Evolutionary conservation across 2,113 vertebrate genomes (phyloP).

Genomic region (Orientallactaga bullata): DNA sequence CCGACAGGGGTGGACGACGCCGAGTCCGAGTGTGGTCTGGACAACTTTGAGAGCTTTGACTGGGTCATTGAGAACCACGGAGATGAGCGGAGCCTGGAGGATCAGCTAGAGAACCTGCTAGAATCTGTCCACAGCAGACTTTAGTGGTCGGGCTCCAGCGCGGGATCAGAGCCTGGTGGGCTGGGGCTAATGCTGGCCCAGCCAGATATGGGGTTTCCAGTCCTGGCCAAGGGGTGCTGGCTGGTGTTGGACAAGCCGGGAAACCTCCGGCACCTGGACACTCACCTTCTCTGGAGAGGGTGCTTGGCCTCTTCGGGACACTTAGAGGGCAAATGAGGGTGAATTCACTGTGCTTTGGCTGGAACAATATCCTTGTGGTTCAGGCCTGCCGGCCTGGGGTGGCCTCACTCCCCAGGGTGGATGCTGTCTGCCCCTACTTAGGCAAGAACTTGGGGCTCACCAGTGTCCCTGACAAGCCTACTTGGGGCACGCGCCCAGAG

Average conservation of each 20-base stretch:
- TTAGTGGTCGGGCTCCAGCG: neutral
- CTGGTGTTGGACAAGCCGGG: neutral
- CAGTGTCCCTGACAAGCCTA: conserved; percentile 9
- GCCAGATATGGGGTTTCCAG: fast-evolving
- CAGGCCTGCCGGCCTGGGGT: neutral
- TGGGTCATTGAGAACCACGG: conserved; percentile 91
- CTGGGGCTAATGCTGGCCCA: neutral
- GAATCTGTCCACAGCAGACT: conserved; percentile 77
- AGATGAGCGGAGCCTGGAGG: conserved; percentile 79
- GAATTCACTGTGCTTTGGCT: neutral
- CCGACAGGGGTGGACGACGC: conserved; percentile 91
- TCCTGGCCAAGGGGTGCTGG: neutral
- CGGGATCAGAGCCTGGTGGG: fast-evolving
- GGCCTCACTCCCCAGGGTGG: neutral
- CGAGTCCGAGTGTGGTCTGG: conserved; percentile 95
- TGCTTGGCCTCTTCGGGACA: neutral
- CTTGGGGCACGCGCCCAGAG: neutral
- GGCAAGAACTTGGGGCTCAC: neutral
- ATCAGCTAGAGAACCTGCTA: conserved; percentile 89
- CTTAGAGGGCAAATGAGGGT: neutral
- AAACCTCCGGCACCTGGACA: neutral
- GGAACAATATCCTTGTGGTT: neutral
- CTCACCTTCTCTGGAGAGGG: neutral
- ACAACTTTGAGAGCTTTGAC: conserved; percentile 90
- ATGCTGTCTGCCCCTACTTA: neutral